A percentile compares a stretch with the other conserved stretches of the same genome.
phyloP scores from a whole-genome alignment of 2,888 invertebrate genomes.

The Hybos culiciformis region DNA sequence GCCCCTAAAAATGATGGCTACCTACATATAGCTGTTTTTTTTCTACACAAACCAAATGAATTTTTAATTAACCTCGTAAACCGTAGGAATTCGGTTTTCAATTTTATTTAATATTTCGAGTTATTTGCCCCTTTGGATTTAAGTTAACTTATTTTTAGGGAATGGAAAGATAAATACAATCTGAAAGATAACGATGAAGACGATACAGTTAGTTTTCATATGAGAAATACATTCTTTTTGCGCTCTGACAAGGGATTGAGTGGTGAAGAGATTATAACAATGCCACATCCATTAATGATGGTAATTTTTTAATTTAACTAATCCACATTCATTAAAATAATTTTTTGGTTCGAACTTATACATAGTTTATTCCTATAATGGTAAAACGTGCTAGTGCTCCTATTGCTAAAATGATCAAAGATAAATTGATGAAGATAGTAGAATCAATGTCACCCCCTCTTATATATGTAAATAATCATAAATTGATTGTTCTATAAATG shows the following conservation, averaged over 20 bases:
- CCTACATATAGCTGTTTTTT: no score
- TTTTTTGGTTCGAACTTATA: not conserved
- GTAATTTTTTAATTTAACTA: conserved; percentile 37
- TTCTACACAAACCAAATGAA: no score
- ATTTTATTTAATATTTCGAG: no score
- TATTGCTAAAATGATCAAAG: conserved; percentile 32
- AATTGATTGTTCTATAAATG: no score
- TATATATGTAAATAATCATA: no score
- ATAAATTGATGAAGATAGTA: no score
- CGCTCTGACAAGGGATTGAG: conserved; percentile 49
- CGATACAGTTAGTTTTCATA: conserved; percentile 57
- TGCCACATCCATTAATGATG: conserved; percentile 58
- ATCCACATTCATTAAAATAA: not conserved
- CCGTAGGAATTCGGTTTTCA: no score
- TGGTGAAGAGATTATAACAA: conserved; percentile 52
- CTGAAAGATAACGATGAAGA: conserved; percentile 52
- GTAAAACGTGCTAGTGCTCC: conserved; percentile 47
- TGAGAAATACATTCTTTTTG: conserved; percentile 51
- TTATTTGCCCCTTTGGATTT: no score
- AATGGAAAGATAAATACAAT: conserved; percentile 67
- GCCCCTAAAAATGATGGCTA: no score
- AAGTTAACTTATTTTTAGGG: conserved; percentile 42
- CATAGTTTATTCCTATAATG: conserved; percentile 27
- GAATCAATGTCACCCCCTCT: no score
- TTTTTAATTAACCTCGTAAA: no score